These are phyloP conservation scores for Agrilus cyanescens DNA, from an alignment of 2,888 invertebrate genomes.

Conservation along the genomic window DNA sequence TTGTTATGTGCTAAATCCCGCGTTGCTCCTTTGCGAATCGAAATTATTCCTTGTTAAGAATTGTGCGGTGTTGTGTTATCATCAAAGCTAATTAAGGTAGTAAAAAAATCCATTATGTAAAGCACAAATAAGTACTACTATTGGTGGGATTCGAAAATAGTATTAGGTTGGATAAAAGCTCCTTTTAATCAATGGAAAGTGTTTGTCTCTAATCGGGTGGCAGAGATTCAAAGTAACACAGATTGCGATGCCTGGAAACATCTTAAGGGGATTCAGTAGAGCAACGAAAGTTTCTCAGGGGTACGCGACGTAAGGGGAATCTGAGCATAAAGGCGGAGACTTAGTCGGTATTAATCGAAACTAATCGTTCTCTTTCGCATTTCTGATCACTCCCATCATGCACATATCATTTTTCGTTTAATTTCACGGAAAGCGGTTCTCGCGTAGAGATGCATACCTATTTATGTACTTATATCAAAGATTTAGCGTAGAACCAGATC, in stretches of 20 bases:
- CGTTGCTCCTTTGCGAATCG: neutral
- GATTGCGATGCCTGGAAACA: conserved; percentile 4
- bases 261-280: no score
- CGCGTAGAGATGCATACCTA: no score
- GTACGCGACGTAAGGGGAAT: no score
- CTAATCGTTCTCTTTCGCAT: no score
- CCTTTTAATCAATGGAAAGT: conserved; percentile 3
- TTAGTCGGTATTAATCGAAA: no score
- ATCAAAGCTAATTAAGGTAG: conserved; percentile 2
- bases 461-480: no score
- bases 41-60: neutral
- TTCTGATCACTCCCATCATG: no score
- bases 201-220: conserved; percentile 7
- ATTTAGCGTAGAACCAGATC: no score
- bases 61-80: conserved; percentile 3
- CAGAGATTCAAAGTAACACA: conserved; percentile 7
- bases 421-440: no score
- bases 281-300: no score
- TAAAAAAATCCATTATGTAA: neutral
- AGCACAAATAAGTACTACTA: neutral
- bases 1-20: neutral
- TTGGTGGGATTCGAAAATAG: conserved; percentile 8
- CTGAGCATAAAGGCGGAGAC: no score
- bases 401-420: no score
- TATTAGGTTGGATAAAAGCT: conserved; percentile 6